phyloP scores from a whole-genome alignment of 2,113 vertebrate genomes.

The Oenanthe melanoleuca region DNA sequence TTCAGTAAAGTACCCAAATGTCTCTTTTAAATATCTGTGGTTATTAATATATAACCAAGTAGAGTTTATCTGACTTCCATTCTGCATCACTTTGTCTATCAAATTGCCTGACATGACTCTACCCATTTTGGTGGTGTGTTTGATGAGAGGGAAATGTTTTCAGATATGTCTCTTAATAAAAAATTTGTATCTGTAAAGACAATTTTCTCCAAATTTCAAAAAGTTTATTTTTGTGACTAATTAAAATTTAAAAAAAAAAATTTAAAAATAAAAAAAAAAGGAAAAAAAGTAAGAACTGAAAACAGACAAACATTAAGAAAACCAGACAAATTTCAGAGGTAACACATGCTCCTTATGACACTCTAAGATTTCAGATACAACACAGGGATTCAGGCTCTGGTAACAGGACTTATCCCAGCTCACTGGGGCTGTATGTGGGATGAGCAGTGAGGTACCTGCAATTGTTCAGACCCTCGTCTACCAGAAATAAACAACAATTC shows the following conservation, averaged over 20 bases:
- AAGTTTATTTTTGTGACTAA: conserved; percentile 75
- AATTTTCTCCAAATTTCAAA: conserved; percentile 75
- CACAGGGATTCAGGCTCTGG: conserved; percentile 55
- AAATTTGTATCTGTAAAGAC: conserved; percentile 21
- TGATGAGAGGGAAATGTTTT: neutral
- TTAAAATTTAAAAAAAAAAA: conserved; percentile 6
- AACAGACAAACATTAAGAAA: conserved; percentile 60
- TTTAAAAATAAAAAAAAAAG: neutral
- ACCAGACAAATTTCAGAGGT: conserved; percentile 52
- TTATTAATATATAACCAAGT: neutral
- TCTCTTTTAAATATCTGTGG: neutral
- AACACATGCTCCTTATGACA: conserved; percentile 46
- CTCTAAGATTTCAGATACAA: conserved; percentile 43
- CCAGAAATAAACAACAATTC: neutral
- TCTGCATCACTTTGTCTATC: neutral
- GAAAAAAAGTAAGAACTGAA: conserved; percentile 23
- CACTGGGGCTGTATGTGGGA: neutral
- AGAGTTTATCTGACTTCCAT: neutral
- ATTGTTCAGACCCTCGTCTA: neutral
- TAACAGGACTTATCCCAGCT: conserved; percentile 17
- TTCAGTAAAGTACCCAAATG: neutral
- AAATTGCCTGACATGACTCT: neutral
- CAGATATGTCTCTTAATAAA: neutral
- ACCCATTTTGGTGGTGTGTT: neutral
- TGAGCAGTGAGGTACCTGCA: neutral